Evolutionary conservation across 1,140 invertebrate species (phyloP), one percentile per base, ranked within the genome.

Genomic region (Portunus trituberculatus): DNA sequence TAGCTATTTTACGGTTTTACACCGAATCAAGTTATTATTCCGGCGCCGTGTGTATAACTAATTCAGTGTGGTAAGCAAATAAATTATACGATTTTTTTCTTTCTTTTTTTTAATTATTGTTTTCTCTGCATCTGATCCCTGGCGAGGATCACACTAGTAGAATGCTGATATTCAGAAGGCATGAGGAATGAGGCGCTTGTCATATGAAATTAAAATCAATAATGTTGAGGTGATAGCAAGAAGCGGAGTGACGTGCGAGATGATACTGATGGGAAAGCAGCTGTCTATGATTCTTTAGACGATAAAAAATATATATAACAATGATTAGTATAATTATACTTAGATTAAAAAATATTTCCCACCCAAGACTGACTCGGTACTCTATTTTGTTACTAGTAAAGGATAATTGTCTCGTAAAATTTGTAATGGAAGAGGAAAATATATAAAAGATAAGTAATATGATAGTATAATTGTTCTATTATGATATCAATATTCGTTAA

Each of bases 201-300:
- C 83, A 32, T 83, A n/a, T 25, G 28, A 59, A 59, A 67, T 48
- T 83, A 90, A 83, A 84, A 94, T 94, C 93, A 94, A 94, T 94
- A 94, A 48, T 12, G 84, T 31, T 16, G 87, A 93, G 92, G 46
- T 91, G 46, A 20, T 91, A 4, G 20, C 7, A 52, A 28, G 52
- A 28, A 8, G 86, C 25, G 89, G 28, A 39, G 45, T 25, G n/a
- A 28, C 12, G n/a, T 2, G 67, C 4, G 67, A n/a, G 67, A n/a
- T 76, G 8, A 59, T 0, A 20, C 52, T 0, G 52, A 0, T 4
- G 16, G 52, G 52, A 10, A 59, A 59, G 52, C 39, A 6, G 2
- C 52, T 59, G 16, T 20, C 52, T 4, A 59, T 59, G 16, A 59
- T 59, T 10, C 16, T 10, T 59, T 59, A 83, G 29, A 83, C 7